Percentiles rank a stretch among this genome's conserved stretches.
Evolutionary conservation across 2,888 invertebrate genomes (phyloP).

Genomic region (Oligia strigilis): DNA sequence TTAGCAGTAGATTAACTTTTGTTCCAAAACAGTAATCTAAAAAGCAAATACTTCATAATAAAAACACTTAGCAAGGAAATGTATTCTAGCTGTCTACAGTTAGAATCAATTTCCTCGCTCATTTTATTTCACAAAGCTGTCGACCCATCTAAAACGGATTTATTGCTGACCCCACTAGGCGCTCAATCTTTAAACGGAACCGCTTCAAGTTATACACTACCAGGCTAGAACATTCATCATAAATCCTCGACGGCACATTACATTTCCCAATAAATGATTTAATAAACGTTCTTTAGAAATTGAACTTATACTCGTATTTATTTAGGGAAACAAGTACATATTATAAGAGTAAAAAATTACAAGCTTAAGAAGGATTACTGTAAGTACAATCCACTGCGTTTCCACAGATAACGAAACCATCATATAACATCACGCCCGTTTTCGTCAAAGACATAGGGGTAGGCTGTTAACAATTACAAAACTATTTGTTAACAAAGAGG

Average conservation of each 20-base stretch:
- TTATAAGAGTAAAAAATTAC: background rate
- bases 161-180: conserved; percentile 43
- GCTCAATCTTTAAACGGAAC: conserved; percentile 37
- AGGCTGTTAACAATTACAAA: background rate
- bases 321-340: background rate
- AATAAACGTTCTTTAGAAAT: conserved; percentile 16
- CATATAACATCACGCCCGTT: background rate
- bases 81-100: conserved; percentile 35
- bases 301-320: background rate
- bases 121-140: conserved; percentile 47
- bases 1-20: background rate
- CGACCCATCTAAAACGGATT: conserved; percentile 31
- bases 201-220: conserved; percentile 34
- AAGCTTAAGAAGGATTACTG: background rate
- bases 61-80: conserved; percentile 31
- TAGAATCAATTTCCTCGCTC: conserved; percentile 41
- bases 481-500: background rate
- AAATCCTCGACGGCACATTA: conserved; percentile 14
- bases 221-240: conserved; percentile 39
- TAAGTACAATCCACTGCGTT: background rate
- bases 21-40: background rate
- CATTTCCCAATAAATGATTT: conserved; percentile 28
- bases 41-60: background rate
- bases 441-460: background rate
- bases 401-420: background rate